phyloP scores from a whole-genome alignment of 2,888 invertebrate genomes.

The Nephrotoma guestfalica region DNA sequence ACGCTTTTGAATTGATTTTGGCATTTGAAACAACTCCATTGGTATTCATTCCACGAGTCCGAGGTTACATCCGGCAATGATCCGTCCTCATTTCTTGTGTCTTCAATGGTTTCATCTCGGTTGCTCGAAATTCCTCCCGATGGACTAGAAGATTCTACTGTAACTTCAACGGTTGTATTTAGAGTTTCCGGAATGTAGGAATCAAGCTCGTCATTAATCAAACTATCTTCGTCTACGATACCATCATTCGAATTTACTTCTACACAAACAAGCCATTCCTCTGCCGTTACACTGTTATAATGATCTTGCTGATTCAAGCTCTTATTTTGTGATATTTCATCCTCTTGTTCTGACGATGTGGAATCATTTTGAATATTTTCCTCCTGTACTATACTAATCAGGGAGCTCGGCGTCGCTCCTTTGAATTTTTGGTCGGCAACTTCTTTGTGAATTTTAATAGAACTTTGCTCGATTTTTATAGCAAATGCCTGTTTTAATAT shows the following conservation, averaged over 20 bases:
- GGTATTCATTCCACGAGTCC: constrained; percentile 13
- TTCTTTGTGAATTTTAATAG: not conserved
- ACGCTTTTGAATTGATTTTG: not conserved
- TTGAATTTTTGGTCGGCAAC: not conserved
- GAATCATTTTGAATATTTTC: not conserved
- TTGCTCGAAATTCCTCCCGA: not conserved
- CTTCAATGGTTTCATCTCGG: not conserved
- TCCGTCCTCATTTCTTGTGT: not conserved
- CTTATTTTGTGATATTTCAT: not conserved
- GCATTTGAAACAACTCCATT: constrained; percentile 16
- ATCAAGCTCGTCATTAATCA: not conserved
- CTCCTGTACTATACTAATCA: not conserved
- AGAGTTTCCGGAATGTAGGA: not conserved
- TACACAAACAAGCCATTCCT: not conserved
- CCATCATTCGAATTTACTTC: not conserved
- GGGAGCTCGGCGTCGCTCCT: not conserved
- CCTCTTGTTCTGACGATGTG: not conserved
- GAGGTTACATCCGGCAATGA: not conserved
- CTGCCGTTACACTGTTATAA: not conserved
- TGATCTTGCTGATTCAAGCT: no score
- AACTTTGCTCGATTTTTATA: not conserved
- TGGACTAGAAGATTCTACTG: not conserved
- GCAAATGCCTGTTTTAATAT: constrained; percentile 11
- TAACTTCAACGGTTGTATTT: not conserved
- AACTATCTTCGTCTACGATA: not conserved